Conservation (phyloP, 2,113 vertebrate species). For the Ctenomys sociabilis region DNA sequence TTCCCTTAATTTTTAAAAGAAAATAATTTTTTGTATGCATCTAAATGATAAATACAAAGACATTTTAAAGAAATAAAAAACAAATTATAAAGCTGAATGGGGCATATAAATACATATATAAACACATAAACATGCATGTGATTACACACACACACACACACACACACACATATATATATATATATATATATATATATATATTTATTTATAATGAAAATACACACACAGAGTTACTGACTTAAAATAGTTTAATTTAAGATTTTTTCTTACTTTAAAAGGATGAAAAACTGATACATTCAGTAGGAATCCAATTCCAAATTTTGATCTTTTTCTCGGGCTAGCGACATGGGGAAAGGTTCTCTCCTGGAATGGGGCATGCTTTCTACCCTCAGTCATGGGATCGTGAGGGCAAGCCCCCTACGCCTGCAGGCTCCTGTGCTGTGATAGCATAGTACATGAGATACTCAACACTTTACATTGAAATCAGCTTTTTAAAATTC, state of each 20-base stretch:
- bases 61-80: background rate
- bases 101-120: background rate
- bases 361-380: rapidly evolving
- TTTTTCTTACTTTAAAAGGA: background rate
- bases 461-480: background rate
- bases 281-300: background rate
- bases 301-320: background rate
- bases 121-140: background rate
- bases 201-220: background rate
- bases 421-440: background rate
- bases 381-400: rapidly evolving
- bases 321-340: background rate
- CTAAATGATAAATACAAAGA: background rate
- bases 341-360: background rate
- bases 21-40: background rate
- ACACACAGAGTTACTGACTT: background rate
- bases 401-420: background rate
- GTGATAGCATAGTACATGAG: background rate
- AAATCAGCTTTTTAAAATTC: background rate
- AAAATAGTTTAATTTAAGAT: background rate
- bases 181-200: background rate
- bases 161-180: background rate
- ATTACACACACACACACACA: too few relatives aligned
- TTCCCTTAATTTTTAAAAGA: background rate
- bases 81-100: background rate